phyloP scores from a whole-genome alignment of 2,113 vertebrate genomes.

The Solenodon paradoxus region DNA sequence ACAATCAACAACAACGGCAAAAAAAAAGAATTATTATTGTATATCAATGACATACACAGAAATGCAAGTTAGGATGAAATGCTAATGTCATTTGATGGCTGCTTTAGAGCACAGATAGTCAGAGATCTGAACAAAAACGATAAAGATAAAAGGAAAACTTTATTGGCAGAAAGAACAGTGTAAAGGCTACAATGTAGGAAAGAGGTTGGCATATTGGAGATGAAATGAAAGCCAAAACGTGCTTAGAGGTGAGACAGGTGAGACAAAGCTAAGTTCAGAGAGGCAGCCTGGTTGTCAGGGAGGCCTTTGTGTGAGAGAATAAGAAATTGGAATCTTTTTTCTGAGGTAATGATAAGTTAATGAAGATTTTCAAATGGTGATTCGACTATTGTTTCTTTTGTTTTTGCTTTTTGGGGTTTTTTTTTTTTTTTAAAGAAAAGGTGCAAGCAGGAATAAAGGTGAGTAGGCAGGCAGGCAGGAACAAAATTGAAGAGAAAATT shows the following conservation, averaged over 20 bases:
- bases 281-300: neutral
- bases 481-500: no score
- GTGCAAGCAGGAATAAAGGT: no score
- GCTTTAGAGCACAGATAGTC: neutral
- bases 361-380: neutral
- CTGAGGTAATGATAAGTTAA: neutral
- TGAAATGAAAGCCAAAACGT: neutral
- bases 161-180: neutral
- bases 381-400: neutral
- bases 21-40: neutral
- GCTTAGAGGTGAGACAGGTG: accelerated
- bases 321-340: neutral
- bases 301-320: neutral
- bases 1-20: neutral
- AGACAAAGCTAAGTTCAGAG: neutral
- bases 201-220: neutral
- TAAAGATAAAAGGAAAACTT: neutral
- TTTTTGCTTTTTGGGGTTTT: no score
- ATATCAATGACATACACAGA: no score
- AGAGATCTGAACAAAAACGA: neutral
- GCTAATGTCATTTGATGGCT: neutral
- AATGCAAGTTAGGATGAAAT: neutral
- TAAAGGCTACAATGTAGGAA: neutral
- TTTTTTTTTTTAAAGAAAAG: no score
- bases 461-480: no score